Percentiles rank a stretch among this genome's conserved stretches.
These are phyloP conservation scores for Noctuana brunneofusca DNA, from an alignment of 2,888 invertebrate species.

Conservation along the genomic window DNA sequence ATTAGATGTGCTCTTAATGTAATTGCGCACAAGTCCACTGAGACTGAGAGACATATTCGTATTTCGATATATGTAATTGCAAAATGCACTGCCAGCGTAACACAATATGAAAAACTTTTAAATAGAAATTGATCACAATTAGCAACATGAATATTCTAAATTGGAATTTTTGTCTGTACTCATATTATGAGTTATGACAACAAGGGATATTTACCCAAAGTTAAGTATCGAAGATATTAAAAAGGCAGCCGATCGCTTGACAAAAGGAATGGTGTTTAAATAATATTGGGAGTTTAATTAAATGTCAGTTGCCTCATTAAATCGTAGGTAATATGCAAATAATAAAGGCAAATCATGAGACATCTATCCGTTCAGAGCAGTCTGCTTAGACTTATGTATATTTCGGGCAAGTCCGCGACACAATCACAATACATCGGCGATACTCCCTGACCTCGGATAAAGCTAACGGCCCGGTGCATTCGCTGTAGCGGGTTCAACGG, in stretches of 20 bases:
- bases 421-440: constrained; percentile 42
- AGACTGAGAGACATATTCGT: background rate
- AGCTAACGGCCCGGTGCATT: constrained; percentile 72
- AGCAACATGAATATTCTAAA: too few relatives aligned
- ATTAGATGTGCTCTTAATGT: constrained; percentile 15
- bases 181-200: too few relatives aligned
- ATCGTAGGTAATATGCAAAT: too few relatives aligned
- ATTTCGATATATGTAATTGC: background rate
- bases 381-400: constrained; percentile 54
- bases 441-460: constrained; percentile 74
- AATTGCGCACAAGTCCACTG: constrained; percentile 1
- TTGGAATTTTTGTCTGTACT: too few relatives aligned
- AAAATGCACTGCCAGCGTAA: constrained; percentile 11
- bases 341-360: constrained; percentile 40
- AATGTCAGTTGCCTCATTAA: too few relatives aligned
- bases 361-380: constrained; percentile 36
- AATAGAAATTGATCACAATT: too few relatives aligned
- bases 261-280: too few relatives aligned
- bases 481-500: constrained; percentile 67
- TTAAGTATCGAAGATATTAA: too few relatives aligned
- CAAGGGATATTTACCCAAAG: too few relatives aligned
- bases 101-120: too few relatives aligned
- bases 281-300: too few relatives aligned
- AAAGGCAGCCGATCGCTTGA: too few relatives aligned
- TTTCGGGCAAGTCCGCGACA: constrained; percentile 46